phyloP scores from a whole-genome alignment of 2,113 vertebrate genomes.

The Cinclus mexicanus region DNA sequence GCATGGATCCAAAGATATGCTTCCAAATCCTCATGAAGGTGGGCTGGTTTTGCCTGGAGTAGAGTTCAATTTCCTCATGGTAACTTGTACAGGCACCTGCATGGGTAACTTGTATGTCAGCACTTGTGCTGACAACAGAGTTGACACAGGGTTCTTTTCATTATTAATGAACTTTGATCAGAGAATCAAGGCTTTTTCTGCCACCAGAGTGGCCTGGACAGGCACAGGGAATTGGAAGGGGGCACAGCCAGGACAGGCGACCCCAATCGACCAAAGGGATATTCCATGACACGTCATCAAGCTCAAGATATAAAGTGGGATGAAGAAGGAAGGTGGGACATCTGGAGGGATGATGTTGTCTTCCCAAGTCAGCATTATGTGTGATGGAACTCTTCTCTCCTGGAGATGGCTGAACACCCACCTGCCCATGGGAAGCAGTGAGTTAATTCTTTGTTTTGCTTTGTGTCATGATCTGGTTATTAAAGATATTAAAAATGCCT shows the following conservation, averaged over 20 bases:
- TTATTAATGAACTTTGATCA: not conserved
- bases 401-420: not conserved
- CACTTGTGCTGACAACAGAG: not conserved
- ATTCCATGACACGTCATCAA: not conserved
- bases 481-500: not conserved
- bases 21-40: not conserved
- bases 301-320: not conserved
- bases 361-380: not conserved
- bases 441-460: not conserved
- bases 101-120: too few species aligned
- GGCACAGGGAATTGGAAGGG: not conserved
- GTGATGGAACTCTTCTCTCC: not conserved
- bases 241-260: not conserved
- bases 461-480: fast-evolving
- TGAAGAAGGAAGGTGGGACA: not conserved
- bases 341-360: not conserved
- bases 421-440: not conserved
- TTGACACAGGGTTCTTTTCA: not conserved
- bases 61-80: not conserved
- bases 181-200: not conserved
- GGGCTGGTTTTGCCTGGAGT: not conserved
- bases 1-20: not conserved
- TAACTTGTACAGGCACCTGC: too few species aligned
- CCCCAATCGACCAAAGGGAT: not conserved
- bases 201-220: not conserved